Evolutionary conservation across 2,888 invertebrate genomes (phyloP).

Genomic region (Abrostola tripartita): DNA sequence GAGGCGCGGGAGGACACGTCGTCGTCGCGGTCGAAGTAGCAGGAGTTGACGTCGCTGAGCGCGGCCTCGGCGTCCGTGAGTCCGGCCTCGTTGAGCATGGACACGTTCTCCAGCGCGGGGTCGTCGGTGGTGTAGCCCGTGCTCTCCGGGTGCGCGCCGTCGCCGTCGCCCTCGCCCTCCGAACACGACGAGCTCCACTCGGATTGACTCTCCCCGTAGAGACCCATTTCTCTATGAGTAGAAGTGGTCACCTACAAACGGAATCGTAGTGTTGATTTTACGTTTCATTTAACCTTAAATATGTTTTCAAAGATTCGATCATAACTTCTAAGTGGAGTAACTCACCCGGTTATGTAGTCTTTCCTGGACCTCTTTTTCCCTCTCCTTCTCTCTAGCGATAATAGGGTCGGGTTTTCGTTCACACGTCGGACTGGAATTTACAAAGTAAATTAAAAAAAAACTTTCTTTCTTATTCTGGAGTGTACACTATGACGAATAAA

Average conservation of each 20-base stretch:
- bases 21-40: slow-evolving; percentile 92
- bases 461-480: no score
- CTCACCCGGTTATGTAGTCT: slow-evolving; percentile 81
- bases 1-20: slow-evolving; percentile 95
- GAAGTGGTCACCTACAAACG: slow-evolving; percentile 74
- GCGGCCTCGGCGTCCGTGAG: slow-evolving; percentile 96
- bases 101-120: slow-evolving; percentile 94
- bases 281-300: neutral
- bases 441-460: slow-evolving; percentile 10
- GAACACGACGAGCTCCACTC: slow-evolving; percentile 92
- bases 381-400: slow-evolving; percentile 74
- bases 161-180: slow-evolving; percentile 86
- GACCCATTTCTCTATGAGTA: slow-evolving; percentile 80
- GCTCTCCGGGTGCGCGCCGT: slow-evolving; percentile 89
- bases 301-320: neutral
- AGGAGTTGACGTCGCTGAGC: slow-evolving; percentile 95
- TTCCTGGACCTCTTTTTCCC: slow-evolving; percentile 77
- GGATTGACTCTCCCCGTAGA: slow-evolving; percentile 92
- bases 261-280: slow-evolving; percentile 2
- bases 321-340: neutral
- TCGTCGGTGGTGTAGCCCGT: slow-evolving; percentile 96
- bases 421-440: slow-evolving; percentile 67
- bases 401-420: slow-evolving; percentile 72
- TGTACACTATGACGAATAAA: no score
- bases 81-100: slow-evolving; percentile 95